Evolutionary conservation across 2,113 vertebrate genomes (phyloP).

Genomic region (Hystrix brachyura): DNA sequence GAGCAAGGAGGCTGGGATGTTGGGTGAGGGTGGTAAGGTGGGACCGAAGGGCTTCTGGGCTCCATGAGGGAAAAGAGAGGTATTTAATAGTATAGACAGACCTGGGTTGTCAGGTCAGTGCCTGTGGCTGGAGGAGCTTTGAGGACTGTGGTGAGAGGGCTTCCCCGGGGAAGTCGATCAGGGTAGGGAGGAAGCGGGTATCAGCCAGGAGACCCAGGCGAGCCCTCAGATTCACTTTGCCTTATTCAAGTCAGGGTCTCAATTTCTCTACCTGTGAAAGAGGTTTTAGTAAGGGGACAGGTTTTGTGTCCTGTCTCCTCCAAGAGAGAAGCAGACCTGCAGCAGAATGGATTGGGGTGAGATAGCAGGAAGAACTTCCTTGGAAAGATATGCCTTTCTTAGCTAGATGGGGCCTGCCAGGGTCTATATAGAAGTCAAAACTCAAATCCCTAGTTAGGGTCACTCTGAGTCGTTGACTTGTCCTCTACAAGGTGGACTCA

Average conservation of each 20-base stretch:
- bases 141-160: neutral
- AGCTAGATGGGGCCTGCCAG: neutral
- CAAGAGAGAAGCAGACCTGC: slow-evolving; percentile 2
- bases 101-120: neutral
- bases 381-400: neutral
- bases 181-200: neutral
- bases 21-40: neutral
- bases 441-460: neutral
- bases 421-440: neutral
- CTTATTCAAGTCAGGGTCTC: neutral
- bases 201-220: neutral
- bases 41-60: neutral
- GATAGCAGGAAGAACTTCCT: slow-evolving; percentile 30
- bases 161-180: neutral
- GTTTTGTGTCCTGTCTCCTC: neutral
- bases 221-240: neutral
- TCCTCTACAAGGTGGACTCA: slow-evolving; percentile 73
- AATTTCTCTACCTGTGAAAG: neutral
- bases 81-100: neutral
- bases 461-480: slow-evolving; percentile 60
- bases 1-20: neutral
- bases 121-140: neutral
- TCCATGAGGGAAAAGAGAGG: neutral
- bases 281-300: neutral
- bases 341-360: neutral